These are phyloP conservation scores for Sinella curviseta DNA, from an alignment of 1,140 invertebrate species.

Conservation along the genomic window DNA sequence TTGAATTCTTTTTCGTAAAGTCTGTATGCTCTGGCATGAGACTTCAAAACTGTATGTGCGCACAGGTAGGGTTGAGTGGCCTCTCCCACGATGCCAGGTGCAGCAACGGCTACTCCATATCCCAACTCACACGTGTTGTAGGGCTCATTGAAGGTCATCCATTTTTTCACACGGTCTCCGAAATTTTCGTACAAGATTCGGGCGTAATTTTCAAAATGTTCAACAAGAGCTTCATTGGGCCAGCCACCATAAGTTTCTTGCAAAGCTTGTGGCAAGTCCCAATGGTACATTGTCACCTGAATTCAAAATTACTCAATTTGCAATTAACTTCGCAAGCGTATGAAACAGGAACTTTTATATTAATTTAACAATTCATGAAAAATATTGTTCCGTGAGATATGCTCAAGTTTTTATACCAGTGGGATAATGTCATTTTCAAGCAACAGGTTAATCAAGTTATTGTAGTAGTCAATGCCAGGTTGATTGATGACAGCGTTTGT, in stretches of 20 bases:
- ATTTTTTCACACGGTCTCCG: constrained; percentile 48
- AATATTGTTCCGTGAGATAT: too few species aligned
- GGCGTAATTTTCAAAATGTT: constrained; percentile 44
- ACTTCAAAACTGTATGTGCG: constrained; percentile 62
- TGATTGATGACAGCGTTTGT: constrained; percentile 42
- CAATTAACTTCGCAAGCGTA: too few species aligned
- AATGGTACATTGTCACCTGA: constrained; percentile 22
- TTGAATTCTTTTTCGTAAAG: constrained; percentile 47
- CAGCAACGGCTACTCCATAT: constrained; percentile 2
- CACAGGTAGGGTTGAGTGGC: constrained; percentile 51
- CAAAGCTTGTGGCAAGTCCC: constrained; percentile 35
- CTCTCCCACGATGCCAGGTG: constrained; percentile 20
- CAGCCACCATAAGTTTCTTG: constrained; percentile 41
- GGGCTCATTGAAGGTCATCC: constrained; percentile 21
- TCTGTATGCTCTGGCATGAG: constrained; percentile 61
- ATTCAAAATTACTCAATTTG: too few species aligned
- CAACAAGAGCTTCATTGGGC: constrained; percentile 39
- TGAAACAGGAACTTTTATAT: too few species aligned
- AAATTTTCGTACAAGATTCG: constrained; percentile 38
- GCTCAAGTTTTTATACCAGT: constrained; percentile 53
- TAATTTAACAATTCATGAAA: too few species aligned
- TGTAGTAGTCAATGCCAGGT: constrained; percentile 53
- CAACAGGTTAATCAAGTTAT: constrained; percentile 50
- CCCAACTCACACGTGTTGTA: constrained; percentile 20
- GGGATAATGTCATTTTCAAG: constrained; percentile 50